These are phyloP conservation scores for Drosophila quadrilineata DNA, from an alignment of 1,140 invertebrate genomes.

Conservation along the genomic window DNA sequence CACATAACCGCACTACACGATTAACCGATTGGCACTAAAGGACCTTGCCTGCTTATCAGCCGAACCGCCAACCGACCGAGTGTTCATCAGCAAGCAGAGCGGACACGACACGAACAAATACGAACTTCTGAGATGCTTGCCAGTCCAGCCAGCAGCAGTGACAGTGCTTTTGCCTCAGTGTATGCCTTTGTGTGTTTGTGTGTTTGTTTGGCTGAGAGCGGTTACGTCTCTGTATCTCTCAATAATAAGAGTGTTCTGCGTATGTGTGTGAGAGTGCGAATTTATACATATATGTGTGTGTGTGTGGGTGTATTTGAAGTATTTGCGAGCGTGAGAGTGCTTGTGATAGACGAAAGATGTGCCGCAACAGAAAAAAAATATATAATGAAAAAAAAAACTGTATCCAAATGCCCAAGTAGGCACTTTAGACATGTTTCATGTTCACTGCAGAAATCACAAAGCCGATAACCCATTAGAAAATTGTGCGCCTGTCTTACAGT, in stretches of 20 bases:
- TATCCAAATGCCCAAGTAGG: slow-evolving; percentile 54
- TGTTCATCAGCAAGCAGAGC: not conserved
- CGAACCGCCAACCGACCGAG: not conserved
- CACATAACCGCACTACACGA: slow-evolving; percentile 76
- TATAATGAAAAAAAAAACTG: no score
- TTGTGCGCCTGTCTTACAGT: slow-evolving; percentile 40
- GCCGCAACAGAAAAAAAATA: slow-evolving; percentile 61
- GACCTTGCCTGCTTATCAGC: slow-evolving; percentile 36
- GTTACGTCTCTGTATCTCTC: slow-evolving; percentile 2
- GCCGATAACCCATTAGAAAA: slow-evolving; percentile 42
- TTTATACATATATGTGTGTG: not conserved
- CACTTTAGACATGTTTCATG: slow-evolving; percentile 48
- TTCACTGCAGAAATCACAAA: slow-evolving; percentile 68
- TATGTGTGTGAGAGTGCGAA: slow-evolving; percentile 12
- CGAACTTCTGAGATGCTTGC: slow-evolving; percentile 18
- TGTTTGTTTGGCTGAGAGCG: not conserved
- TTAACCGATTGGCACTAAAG: slow-evolving; percentile 76
- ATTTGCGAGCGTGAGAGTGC: no score
- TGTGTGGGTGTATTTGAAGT: not conserved
- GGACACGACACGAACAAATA: not conserved
- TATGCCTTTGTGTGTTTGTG: not conserved
- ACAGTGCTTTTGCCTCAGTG: not conserved
- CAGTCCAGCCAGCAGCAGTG: not conserved
- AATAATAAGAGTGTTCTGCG: not conserved
- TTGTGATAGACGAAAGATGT: slow-evolving; percentile 28